Conservation (phyloP, 2,797 vertebrate species). For the Loris lydekkerianus region DNA sequence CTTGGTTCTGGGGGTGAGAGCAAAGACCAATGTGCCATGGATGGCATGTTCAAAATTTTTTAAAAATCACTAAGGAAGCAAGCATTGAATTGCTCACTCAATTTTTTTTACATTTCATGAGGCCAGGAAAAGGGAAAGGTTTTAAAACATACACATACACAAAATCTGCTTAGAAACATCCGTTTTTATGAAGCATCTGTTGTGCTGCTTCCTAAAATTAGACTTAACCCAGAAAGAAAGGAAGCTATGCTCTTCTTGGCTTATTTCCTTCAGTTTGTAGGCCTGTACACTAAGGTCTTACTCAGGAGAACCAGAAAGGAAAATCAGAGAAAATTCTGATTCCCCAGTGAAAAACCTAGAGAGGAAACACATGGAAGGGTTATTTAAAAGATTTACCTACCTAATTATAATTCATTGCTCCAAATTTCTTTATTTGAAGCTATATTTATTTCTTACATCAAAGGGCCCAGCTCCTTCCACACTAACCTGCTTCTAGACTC, state of each 20-base stretch:
- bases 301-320: not conserved
- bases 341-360: not conserved
- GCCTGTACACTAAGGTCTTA: not conserved
- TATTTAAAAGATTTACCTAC: not conserved
- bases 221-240: not conserved
- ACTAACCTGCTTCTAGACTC: not conserved
- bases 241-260: not conserved
- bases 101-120: not conserved
- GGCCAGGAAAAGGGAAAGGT: not conserved
- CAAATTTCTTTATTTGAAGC: not conserved
- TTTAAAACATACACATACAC: not conserved
- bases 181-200: not conserved
- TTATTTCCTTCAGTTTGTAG: not conserved
- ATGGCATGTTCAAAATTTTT: not conserved
- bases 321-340: not conserved
- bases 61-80: not conserved
- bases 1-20: not conserved
- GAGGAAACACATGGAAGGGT: not conserved
- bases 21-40: not conserved
- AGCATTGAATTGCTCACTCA: not conserved
- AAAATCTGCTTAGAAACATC: not conserved
- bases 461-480: not conserved
- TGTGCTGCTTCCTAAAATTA: constrained; percentile 21
- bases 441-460: not conserved
- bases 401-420: not conserved